These are phyloP conservation scores for Ceyx cyanopectus DNA, from an alignment of 2,113 vertebrate genomes.

Conservation along the genomic window DNA sequence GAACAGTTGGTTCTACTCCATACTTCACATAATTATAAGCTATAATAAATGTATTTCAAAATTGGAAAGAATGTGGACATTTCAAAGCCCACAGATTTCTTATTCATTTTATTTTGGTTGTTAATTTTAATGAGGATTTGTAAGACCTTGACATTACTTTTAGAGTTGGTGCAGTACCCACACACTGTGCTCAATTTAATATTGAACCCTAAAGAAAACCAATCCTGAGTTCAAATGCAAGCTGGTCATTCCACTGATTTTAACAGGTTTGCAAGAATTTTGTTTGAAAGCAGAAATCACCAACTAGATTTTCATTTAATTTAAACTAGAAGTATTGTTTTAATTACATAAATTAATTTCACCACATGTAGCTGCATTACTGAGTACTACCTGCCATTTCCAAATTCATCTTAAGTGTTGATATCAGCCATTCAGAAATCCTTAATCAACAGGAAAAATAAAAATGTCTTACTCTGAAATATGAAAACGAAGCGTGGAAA, in stretches of 20 bases:
- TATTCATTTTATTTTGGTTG: not conserved
- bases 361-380: not conserved
- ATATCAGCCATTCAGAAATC: not conserved
- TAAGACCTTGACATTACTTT: not conserved
- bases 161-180: not conserved
- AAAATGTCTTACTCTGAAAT: not conserved
- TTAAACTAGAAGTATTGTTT: not conserved
- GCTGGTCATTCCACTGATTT: not conserved
- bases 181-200: not conserved
- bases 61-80: not conserved
- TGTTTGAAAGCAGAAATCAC: not conserved
- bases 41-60: not conserved
- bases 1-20: not conserved
- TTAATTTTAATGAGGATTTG: not conserved
- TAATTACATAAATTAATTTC: not conserved
- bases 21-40: not conserved
- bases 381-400: not conserved
- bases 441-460: not conserved
- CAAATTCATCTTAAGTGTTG: not conserved
- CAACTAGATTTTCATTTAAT: not conserved
- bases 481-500: not conserved
- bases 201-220: not conserved
- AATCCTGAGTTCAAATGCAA: not conserved
- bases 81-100: not conserved
- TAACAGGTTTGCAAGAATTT: not conserved